phyloP scores from a whole-genome alignment of 1,140 invertebrate genomes.

The Melitaea cinxia region DNA sequence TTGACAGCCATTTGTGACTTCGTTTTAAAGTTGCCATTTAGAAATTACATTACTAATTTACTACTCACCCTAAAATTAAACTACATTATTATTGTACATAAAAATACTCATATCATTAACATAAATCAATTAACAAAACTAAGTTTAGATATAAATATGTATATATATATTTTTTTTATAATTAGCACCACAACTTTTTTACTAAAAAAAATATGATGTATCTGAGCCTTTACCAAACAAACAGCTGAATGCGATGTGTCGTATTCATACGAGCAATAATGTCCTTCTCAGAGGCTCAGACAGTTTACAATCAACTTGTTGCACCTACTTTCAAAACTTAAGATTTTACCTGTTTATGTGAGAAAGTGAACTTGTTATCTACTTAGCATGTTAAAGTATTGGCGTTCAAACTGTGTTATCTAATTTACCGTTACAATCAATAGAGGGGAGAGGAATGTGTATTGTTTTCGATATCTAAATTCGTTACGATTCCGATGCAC shows the following conservation, averaged over 20 bases:
- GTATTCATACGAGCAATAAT: slow-evolving; percentile 23
- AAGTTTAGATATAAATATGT: no score
- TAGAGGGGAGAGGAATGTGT: slow-evolving; percentile 54
- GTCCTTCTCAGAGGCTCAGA: slow-evolving; percentile 50
- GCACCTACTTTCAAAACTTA: slow-evolving; percentile 75
- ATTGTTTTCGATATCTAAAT: slow-evolving; percentile 60
- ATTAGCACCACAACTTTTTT: background rate
- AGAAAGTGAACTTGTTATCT: slow-evolving; percentile 69
- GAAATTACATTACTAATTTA: no score
- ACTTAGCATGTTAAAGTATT: slow-evolving; percentile 55
- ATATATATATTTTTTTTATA: no score
- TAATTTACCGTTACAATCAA: slow-evolving; percentile 67
- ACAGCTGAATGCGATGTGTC: slow-evolving; percentile 23
- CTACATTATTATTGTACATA: no score
- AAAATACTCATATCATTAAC: no score
- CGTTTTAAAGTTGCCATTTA: no score
- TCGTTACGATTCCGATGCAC: slow-evolving; percentile 71
- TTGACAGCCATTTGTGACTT: no score
- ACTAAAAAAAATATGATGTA: background rate
- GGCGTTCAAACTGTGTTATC: slow-evolving; percentile 51
- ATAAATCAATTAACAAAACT: no score
- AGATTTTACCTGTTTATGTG: slow-evolving; percentile 67
- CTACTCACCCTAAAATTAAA: no score
- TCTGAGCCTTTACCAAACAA: slow-evolving; percentile 8
- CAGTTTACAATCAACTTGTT: slow-evolving; percentile 61